Conservation (phyloP, 2,888 invertebrate genomes). For the Rosalia funebris region DNA sequence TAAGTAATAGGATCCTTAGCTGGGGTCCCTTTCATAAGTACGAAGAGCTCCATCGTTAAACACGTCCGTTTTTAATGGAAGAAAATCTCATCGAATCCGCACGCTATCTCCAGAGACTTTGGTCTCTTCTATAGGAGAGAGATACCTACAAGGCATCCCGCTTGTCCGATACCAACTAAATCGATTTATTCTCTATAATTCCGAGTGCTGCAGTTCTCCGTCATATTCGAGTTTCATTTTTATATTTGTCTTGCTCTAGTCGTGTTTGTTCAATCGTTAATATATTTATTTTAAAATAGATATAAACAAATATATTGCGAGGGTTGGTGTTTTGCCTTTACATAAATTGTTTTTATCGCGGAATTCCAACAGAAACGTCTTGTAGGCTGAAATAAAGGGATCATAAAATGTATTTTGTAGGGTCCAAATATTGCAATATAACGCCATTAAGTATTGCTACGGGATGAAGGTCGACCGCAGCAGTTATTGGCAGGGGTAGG, state of each 20-base stretch:
- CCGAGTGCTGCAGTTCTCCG: neutral
- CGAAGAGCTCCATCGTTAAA: conserved; percentile 25
- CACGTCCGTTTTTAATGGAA: conserved; percentile 32
- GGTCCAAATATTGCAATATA: neutral
- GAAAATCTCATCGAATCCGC: conserved; percentile 37
- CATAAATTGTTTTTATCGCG: neutral
- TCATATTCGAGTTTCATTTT: conserved; percentile 1
- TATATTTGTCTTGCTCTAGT: conserved; percentile 3
- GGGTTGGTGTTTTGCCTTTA: neutral
- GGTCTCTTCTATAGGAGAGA: conserved; percentile 13
- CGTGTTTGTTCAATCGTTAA: conserved; percentile 3
- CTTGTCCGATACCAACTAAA: conserved; percentile 25
- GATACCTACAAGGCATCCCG: conserved; percentile 24
- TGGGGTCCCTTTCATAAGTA: conserved; percentile 21
- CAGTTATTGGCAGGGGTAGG: neutral
- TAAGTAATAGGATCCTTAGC: conserved; percentile 25
- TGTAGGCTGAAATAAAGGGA: neutral
- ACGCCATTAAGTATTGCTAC: neutral
- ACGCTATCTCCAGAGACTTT: conserved; percentile 29
- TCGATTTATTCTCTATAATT: conserved; percentile 25
- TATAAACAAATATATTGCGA: neutral
- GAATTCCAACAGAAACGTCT: neutral
- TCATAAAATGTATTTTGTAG: neutral
- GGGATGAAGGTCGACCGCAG: neutral
- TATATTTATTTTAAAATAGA: conserved; percentile 7